Base-by-base conservation (phyloP, 2,113 vertebrate genomes). In the Odontesthes bonariensis region DNA sequence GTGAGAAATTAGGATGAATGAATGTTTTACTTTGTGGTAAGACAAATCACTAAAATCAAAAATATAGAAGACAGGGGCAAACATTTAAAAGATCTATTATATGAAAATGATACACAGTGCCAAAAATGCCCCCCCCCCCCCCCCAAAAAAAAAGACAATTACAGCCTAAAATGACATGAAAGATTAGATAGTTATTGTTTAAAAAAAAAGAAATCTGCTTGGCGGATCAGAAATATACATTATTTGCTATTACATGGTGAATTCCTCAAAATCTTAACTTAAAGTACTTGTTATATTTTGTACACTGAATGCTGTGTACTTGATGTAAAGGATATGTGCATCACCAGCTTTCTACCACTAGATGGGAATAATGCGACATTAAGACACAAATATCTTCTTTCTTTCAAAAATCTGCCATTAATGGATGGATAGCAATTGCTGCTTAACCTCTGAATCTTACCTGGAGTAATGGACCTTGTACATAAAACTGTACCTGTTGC, bases 321-420 rank as follows among this genome's bases (percentile, higher is more conserved):
- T 53, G 32, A 19, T 8, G 0, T 13, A 17, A 38, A 47, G 46
- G 44, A 20, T 20, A 49, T 53, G 32, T 79, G 79, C 53, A 77
- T 17, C 10, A 1, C 22, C 10, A 14, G 0, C 0, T 65, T 65
- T 67, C 8, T 16, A 32, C 83, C 88, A 79, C 84, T 75, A 90
- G 88, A 85, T 86, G 83, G 76, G 1, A 57, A 3, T 61, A 66
- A 83, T 65, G n/a, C 3, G 53, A 69, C 32, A 64, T 52, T 8
- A 27, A 6, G 27, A 14, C 55, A 3, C 3, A 9, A 0, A 6
- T 40, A 44, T 32, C 55, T 31, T 33, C 22, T n/a, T n/a, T n/a
- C n/a, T n/a, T n/a, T n/a, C n/a, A n/a, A n/a, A n/a, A 33, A 12
- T 46, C 7, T 8, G 6, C 10, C 19, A 47, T 32, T 44, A 17